Conservation (phyloP, 2,888 invertebrate species). For the Thereva nobilitata region DNA sequence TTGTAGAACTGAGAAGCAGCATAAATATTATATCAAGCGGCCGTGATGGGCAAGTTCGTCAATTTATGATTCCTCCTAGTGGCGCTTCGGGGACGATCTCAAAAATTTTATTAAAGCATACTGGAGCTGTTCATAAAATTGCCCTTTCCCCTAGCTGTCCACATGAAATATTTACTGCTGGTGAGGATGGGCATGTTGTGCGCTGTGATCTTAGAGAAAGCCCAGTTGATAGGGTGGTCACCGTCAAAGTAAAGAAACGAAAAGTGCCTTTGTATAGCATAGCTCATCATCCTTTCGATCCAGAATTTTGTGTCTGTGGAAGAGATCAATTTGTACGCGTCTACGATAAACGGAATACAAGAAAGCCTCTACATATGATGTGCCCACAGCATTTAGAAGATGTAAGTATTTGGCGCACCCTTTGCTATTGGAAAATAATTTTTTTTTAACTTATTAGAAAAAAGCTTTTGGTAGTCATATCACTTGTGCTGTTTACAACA, state of each 20-base stretch:
- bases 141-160: constrained; percentile 76
- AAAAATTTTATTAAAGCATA: constrained; percentile 68
- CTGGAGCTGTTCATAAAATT: constrained; percentile 83
- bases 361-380: constrained; percentile 63
- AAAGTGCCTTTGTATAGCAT: constrained; percentile 86
- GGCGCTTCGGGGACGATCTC: constrained; percentile 56
- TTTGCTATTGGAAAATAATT: too few species aligned
- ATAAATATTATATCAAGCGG: constrained; percentile 86
- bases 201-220: constrained; percentile 77
- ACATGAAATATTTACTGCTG: constrained; percentile 79
- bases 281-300: constrained; percentile 77
- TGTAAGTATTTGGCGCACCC: constrained; percentile 42
- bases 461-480: constrained; percentile 63
- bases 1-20: constrained; percentile 75
- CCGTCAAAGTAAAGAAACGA: constrained; percentile 62
- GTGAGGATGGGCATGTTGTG: constrained; percentile 84
- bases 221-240: constrained; percentile 57
- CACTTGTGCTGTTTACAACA: constrained; percentile 89
- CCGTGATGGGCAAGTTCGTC: constrained; percentile 82
- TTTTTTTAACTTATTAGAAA: constrained; percentile 44
- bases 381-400: constrained; percentile 60
- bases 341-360: constrained; percentile 70
- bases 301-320: constrained; percentile 84
- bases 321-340: constrained; percentile 77
- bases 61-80: constrained; percentile 64